Conservation (phyloP, 1,140 invertebrate genomes). For the Zaprionus tsacasi region DNA sequence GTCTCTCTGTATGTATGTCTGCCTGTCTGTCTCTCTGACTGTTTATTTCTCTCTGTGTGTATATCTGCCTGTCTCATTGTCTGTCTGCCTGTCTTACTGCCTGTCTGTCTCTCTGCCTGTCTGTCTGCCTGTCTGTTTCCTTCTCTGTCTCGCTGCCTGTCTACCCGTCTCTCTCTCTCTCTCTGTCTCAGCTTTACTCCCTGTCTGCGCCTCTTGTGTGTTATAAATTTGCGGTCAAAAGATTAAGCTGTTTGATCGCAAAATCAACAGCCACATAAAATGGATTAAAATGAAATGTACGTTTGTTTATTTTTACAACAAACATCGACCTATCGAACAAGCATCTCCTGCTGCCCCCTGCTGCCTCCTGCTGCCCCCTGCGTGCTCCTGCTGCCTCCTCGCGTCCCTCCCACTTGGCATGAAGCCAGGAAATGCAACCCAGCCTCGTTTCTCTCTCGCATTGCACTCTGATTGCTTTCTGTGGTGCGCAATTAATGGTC, state of each 20-base stretch:
- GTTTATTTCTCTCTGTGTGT: no score
- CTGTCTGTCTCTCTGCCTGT: background rate
- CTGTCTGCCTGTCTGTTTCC: background rate
- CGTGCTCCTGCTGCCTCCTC: no score
- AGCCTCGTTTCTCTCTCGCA: conserved; percentile 21
- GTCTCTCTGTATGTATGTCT: background rate
- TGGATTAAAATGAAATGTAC: conserved; percentile 72
- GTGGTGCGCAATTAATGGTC: conserved; percentile 73
- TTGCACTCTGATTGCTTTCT: conserved; percentile 74
- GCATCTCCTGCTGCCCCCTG: no score
- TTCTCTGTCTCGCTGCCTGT: background rate
- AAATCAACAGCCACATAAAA: conserved; percentile 79
- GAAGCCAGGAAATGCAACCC: conserved; percentile 10
- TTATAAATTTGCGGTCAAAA: conserved; percentile 72
- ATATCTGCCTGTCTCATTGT: background rate
- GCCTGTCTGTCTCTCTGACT: background rate
- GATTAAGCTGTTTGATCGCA: conserved; percentile 80
- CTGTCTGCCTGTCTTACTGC: background rate
- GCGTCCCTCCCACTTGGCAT: background rate
- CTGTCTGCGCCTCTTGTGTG: conserved; percentile 22
- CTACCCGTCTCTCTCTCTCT: background rate
- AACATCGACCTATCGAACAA: conserved; percentile 8
- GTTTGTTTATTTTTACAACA: conserved; percentile 6
- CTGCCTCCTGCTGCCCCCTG: no score
- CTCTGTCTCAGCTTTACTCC: background rate